A percentile compares a stretch with the other conserved stretches of the same genome.
Evolutionary conservation across 1,140 invertebrate species (phyloP).

Genomic region (Euwallacea fornicatus): DNA sequence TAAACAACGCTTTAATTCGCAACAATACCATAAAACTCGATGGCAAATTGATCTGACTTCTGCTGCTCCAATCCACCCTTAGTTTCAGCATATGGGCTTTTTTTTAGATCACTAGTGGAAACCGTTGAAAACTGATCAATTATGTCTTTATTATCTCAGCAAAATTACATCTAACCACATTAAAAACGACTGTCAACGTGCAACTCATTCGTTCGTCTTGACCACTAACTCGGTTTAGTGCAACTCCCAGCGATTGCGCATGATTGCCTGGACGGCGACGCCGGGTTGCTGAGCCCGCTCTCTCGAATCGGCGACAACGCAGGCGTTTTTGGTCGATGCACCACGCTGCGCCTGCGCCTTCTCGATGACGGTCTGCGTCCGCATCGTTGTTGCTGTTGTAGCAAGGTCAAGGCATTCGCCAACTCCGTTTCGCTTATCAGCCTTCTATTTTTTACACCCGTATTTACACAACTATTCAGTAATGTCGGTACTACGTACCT

Average conservation of each 20-base stretch:
- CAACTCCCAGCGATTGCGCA: conserved; percentile 47
- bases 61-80: too few species aligned
- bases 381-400: conserved; percentile 46
- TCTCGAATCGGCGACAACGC: conserved; percentile 71
- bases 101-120: neutral
- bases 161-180: neutral
- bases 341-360: conserved; percentile 48
- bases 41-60: too few species aligned
- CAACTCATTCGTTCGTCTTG: too few species aligned
- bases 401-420: conserved; percentile 46
- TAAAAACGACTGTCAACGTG: neutral
- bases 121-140: neutral
- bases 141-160: too few species aligned
- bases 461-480: neutral
- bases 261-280: conserved; percentile 62
- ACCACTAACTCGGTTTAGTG: conserved; percentile 40
- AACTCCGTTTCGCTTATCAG: conserved; percentile 49
- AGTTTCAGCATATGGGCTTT: neutral
- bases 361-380: conserved; percentile 43
- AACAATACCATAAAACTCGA: neutral
- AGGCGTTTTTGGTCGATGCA: conserved; percentile 57
- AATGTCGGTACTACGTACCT: conserved; percentile 7
- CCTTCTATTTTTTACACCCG: conserved; percentile 30
- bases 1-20: neutral
- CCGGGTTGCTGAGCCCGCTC: conserved; percentile 72